Percentiles rank a stretch among this genome's conserved stretches.
Evolutionary conservation across 2,797 vertebrate genomes (phyloP).

Genomic region (Phrynocephalus vlangalii): DNA sequence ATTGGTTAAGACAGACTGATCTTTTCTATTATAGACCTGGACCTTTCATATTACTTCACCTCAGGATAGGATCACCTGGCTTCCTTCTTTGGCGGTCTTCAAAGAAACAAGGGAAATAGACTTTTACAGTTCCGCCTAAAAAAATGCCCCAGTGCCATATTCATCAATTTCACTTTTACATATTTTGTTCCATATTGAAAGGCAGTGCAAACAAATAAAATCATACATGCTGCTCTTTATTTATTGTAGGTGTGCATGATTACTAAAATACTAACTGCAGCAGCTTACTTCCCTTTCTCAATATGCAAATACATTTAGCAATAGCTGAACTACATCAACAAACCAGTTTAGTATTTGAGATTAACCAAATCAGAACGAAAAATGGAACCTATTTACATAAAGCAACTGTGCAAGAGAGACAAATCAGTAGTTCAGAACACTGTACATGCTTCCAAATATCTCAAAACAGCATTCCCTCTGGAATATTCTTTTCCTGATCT

Average conservation of each 20-base stretch:
- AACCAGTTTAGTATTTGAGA: not conserved
- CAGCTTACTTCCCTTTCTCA: not conserved
- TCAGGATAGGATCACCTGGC: not conserved
- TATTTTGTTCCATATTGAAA: not conserved
- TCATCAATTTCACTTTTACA: not conserved
- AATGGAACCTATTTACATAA: not conserved
- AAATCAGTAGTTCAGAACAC: not conserved
- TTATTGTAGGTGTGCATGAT: not conserved
- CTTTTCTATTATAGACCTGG: not conserved
- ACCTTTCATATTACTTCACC: not conserved
- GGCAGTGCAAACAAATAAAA: not conserved
- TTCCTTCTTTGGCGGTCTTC: not conserved
- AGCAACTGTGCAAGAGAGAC: not conserved
- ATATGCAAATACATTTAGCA: not conserved
- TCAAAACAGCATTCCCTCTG: not conserved
- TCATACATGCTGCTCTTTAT: not conserved
- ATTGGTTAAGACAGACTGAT: no score
- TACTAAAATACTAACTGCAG: not conserved
- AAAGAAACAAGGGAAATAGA: not conserved
- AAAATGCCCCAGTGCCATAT: not conserved
- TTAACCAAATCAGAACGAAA: not conserved
- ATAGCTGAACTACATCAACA: not conserved
- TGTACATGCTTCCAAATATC: not conserved
- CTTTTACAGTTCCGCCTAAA: not conserved
- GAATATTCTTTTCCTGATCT: constrained; percentile 3